Base-by-base conservation (phyloP, 2,797 vertebrate genomes). In the Semotilus atromaculatus region DNA sequence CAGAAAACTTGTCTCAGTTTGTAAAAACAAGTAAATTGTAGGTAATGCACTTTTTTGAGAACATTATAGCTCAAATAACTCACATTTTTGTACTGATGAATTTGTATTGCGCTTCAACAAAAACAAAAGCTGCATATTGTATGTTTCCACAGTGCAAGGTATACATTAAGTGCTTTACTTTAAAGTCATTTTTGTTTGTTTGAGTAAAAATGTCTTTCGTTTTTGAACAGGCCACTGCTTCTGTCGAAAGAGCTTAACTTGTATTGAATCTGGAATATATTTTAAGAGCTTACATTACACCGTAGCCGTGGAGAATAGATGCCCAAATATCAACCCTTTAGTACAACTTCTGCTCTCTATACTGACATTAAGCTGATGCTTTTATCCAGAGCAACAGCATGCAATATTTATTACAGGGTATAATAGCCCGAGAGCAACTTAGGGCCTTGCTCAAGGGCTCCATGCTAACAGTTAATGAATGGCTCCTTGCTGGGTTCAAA, bases 211-310 rank as follows among this genome's bases (percentile, higher is more conserved):
- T 31, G 10, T 23, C 29, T 53, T 74, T 10, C 23, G 31, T 76
- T 38, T 58, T 1, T 58, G 7, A 55, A 11, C 19, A 36, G 48
- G 18, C 26, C 19, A 36, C 7, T 16, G 19, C 14, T 45, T 26
- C 68, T 73, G 23, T 73, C 26, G 45, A 73, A 60, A 73, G 38
- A 36, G 55, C 55, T 82, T 48, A 40, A 38, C 34, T 11, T 77
- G 55, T 45, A 13, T 74, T 36, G 29, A 73, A 62, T 58, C 26
- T 19, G 70, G 21, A 66, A 82, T 71, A 74, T 64, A 84, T 89
- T 86, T 84, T 64, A 86, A 86, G 34, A 85, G 48, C 74, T 55
- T 48, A 60, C 62, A 86, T 84, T 82, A 82, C 58, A 48, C 11
- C 23, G 8, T 19, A 51, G 36, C 68, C 53, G 1, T 36, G 19